Base-by-base conservation (phyloP, 2,797 vertebrate genomes). In the Karalla daura region DNA sequence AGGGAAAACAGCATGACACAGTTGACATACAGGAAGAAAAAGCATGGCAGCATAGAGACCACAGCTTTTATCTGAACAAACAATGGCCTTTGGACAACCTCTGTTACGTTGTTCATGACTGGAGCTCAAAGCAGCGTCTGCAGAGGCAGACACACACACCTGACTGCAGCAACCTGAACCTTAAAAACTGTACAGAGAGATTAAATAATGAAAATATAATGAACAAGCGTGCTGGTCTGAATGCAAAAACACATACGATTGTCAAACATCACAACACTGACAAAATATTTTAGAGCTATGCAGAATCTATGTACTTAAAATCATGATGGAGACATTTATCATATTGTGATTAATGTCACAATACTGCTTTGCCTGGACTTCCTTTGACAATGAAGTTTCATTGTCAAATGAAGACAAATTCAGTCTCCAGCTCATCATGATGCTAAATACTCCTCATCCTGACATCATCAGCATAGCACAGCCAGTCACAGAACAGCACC, bases 1-100 rank as follows among this genome's bases (percentile, higher is more conserved):
- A 93, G 8, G 14, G 85, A 55, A 2, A 85, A 79, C 32, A 92
- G 30, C 90, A 93, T 91, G 53, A 91, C 39, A 0, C 45, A 10
- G 12, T 92, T 92, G 5, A 92, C 17, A 15, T 85, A 91, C 2
- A 93, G 39, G 33, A 86, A 88, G 39, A 88, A 1, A 10, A 86
- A 7, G 35, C 81, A 78, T 1, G 82, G 85, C 55, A 85, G 62
- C 17, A 78, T 14, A 1, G 74, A 81, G 56, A 89, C 45, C 61
- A 78, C 1, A 7, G 24, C 50, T 53, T 61, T 83, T 2, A 7
- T 41, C 20, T 58, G 64, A 35, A n/a, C n/a, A n/a, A 37, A 30
- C 2, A 0, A 4, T 5, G 11, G 11, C 12, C 2, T 11, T 8
- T n/a, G 36, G 7, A 5, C 45, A 0, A 27, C n/a, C 0, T 45